These are phyloP conservation scores for Strix aluco DNA, from an alignment of 2,113 vertebrate genomes.

Conservation along the genomic window DNA sequence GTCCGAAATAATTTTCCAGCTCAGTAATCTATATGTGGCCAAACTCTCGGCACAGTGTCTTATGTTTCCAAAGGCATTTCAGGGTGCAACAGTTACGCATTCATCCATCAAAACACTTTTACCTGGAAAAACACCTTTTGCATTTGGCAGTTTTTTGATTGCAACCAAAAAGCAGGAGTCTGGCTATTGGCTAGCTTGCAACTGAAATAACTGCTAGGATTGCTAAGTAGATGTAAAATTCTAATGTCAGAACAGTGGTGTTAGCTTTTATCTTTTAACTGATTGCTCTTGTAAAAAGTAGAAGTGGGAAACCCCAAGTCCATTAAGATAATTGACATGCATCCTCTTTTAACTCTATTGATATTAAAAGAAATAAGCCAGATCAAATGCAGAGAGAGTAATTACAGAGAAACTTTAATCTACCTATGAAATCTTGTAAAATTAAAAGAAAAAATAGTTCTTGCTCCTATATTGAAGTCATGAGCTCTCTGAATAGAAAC, in stretches of 20 bases:
- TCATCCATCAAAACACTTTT: background rate
- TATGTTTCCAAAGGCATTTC: slow-evolving; percentile 43
- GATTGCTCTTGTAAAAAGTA: background rate
- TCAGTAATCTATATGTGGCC: slow-evolving; percentile 61
- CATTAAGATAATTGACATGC: background rate
- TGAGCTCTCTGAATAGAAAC: background rate
- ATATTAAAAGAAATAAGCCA: background rate
- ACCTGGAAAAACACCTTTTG: background rate
- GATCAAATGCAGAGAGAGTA: background rate
- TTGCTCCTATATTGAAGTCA: background rate
- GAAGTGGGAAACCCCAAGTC: background rate
- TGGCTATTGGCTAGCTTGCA: background rate
- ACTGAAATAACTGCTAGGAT: background rate
- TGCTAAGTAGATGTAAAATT: background rate
- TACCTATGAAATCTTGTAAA: background rate
- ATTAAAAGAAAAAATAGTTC: background rate
- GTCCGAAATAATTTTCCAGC: slow-evolving; percentile 71
- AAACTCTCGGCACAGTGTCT: background rate
- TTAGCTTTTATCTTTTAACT: background rate
- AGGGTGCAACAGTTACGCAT: background rate
- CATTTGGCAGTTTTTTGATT: background rate
- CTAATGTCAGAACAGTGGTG: background rate
- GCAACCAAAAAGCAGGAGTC: background rate
- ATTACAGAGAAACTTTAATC: background rate
- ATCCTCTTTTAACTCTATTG: background rate